Percentiles rank a stretch among this genome's conserved stretches.
These are phyloP conservation scores for Elaphurus davidianus DNA, from an alignment of 2,113 vertebrate species.

Conservation along the genomic window DNA sequence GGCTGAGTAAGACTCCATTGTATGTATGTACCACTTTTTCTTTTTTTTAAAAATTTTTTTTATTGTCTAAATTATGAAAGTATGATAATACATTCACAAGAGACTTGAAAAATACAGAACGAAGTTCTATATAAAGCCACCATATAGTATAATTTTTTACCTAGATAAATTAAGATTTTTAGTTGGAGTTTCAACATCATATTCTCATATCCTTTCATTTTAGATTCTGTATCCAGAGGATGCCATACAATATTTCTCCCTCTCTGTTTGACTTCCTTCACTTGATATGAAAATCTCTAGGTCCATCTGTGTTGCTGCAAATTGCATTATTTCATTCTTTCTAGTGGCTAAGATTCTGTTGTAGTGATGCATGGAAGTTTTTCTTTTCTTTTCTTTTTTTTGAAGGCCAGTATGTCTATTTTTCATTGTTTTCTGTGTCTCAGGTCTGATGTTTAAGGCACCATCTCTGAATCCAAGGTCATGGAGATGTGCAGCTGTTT, in stretches of 20 bases:
- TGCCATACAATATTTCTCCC: not conserved
- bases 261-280: not conserved
- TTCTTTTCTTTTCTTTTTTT: not conserved
- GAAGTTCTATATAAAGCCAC: not conserved
- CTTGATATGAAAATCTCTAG: not conserved
- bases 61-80: not conserved
- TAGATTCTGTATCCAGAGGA: not conserved
- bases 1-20: not conserved
- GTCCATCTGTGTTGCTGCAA: not conserved
- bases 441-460: not conserved
- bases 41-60: not conserved
- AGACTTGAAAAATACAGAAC: not conserved
- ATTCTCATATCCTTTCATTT: not conserved
- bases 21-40: not conserved
- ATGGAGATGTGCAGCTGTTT: not conserved
- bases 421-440: not conserved
- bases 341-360: not conserved
- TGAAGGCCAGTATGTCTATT: not conserved
- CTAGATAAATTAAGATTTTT: not conserved
- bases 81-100: not conserved
- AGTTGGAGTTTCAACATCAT: not conserved
- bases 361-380: not conserved
- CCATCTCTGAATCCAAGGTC: not conserved
- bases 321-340: not conserved
- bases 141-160: not conserved